Evolutionary conservation across 2,113 vertebrate species (phyloP), one percentile per base, ranked within the genome.

Genomic region (Trematomus loennbergii): DNA sequence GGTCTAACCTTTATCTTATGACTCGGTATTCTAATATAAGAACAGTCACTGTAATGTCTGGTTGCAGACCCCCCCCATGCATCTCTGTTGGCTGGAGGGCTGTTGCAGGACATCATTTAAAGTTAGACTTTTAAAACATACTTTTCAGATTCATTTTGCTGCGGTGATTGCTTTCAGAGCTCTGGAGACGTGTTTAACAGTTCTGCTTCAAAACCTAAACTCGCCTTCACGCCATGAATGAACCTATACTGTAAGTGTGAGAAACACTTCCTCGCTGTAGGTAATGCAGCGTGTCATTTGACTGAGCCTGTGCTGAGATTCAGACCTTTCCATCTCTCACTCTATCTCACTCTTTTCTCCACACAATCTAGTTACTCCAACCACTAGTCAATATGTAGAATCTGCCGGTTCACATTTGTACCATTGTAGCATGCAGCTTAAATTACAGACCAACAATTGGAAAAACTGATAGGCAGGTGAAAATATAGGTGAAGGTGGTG

Each of bases 11-110:
- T 60, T 48, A 62, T 20, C 58, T n/a, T n/a, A 36, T 70, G 53
- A 11, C 33, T 70, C 58, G 12, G 12, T 7, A 9, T 5, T 33
- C 66, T 79, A 71, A 79, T 75, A 52, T 71, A 72, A 75, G 60
- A 59, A 22, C 20, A 43, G 29, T 33, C 2, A 25, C 25, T 54
- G 64, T 49, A 69, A 60, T 50, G 64, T 43, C 52, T 66, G 25
- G 1, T 49, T 50, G 16, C 59, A 9, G 10, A 2, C 9, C 3
- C 11, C 52, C 58, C 36, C 36, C 36, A 40, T 4, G 29, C 29
- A 18, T 53, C n/a, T 53, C 20, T 22, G 60, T 11, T 74, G 20
- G 15, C 49, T 22, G 4, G 9, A 20, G 13, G 20, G 45, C 20
- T 48, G 5, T 48, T 12, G 63, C 22, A 49, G 17, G 20, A 52